Conservation (phyloP, 1,140 invertebrate genomes). For the Drosophila pandora region DNA sequence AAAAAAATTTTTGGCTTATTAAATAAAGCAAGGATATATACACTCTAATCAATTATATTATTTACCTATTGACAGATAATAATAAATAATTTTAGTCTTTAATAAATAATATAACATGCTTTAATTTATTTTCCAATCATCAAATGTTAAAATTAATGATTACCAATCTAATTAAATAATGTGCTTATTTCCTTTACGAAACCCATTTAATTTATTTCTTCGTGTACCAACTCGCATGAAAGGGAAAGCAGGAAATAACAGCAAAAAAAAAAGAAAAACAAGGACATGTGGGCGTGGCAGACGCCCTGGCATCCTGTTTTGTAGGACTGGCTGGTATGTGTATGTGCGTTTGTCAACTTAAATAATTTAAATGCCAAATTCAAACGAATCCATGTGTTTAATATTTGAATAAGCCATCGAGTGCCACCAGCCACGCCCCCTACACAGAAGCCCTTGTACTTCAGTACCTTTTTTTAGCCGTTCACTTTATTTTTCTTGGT, state of each 20-base stretch:
- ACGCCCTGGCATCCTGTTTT: constrained; percentile 40
- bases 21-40: too few relatives aligned
- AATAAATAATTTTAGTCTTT: too few relatives aligned
- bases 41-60: too few relatives aligned
- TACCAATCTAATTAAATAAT: neutral
- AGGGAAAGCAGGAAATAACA: constrained; percentile 45
- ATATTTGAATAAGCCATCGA: constrained; percentile 64
- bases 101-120: too few relatives aligned
- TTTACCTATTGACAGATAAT: too few relatives aligned
- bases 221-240: constrained; percentile 41
- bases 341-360: constrained; percentile 70
- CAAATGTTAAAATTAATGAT: neutral
- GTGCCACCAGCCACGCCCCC: constrained; percentile 25
- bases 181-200: neutral
- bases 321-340: constrained; percentile 2
- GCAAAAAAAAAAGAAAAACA: constrained; percentile 14
- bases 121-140: neutral
- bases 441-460: constrained; percentile 1
- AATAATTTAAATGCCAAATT: constrained; percentile 79
- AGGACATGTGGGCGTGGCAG: constrained; percentile 60
- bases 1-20: neutral
- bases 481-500: constrained; percentile 38
- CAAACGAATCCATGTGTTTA: constrained; percentile 74
- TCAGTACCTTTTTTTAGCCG: constrained; percentile 20
- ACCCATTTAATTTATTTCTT: constrained; percentile 4